Base-by-base conservation (phyloP, 1,140 invertebrate species). In the Drosophila obscura region DNA sequence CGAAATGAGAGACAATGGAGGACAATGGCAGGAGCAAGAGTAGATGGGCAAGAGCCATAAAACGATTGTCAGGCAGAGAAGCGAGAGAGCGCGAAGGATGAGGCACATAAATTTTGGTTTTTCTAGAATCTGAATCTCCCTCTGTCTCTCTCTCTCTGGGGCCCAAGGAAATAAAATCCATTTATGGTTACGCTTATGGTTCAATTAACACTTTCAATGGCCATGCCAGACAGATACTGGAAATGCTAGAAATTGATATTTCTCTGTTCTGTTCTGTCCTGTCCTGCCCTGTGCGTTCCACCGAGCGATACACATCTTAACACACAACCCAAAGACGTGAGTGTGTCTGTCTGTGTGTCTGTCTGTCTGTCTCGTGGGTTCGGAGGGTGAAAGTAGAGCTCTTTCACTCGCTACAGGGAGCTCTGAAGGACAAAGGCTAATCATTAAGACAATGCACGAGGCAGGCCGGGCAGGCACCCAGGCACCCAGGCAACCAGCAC, bases 101-200 rank as follows among this genome's bases (percentile, higher is more conserved):
- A 62, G 64, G 74, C 48, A 50, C 80, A 89, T 83, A 89, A 82
- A 89, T 89, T 87, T 73, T 49, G 75, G 72, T 82, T 67, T 59
- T 81, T 63, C 44, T 39, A 39, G 35, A 39, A 39, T 5, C 26
- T 68, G 66, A 74, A 66, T 76, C 52, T 73, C 76, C n/a, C n/a
- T n/a, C n/a, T n/a, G n/a, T 68, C 16, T 73, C 83, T 78, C 78
- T 82, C 79, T 31, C 28, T 31, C 35, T 60, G 44, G 71, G 59
- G 83, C 11, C 35, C 9, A 72, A 71, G 84, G 76, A 88, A 89
- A 83, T 88, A 68, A 90, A 90, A 90, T 90, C 77, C 84, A 90
- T 89, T 89, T 89, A 89, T 89, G 84, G 84, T 89, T 89, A 89
- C 84, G 84, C 84, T 89, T 89, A 89, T 90, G 84, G 84, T 89